Percentiles rank a stretch among this genome's conserved stretches.
Evolutionary conservation across 2,113 vertebrate genomes (phyloP).

Genomic region (Natator depressus): DNA sequence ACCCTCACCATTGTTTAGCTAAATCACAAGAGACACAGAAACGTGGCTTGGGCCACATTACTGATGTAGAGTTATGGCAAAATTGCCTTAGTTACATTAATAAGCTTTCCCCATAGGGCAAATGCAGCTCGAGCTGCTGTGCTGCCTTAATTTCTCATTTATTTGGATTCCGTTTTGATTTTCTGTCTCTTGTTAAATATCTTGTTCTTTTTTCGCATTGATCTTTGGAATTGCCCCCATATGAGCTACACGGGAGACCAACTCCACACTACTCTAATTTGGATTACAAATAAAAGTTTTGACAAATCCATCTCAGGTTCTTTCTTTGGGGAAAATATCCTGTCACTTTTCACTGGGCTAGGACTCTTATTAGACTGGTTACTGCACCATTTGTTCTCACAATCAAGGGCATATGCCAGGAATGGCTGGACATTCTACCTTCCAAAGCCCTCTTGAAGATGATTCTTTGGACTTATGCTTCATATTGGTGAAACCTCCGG

Average conservation of each 20-base stretch:
- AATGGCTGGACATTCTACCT: not conserved
- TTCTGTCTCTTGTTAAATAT: conserved; percentile 60
- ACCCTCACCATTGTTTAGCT: not conserved
- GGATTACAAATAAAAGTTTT: conserved; percentile 22
- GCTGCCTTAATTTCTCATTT: conserved; percentile 49
- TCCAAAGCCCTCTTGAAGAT: not conserved
- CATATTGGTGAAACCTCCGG: not conserved
- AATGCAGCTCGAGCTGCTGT: conserved; percentile 9
- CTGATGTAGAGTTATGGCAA: not conserved
- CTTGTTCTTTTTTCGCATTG: conserved; percentile 45
- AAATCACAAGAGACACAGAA: conserved; percentile 24
- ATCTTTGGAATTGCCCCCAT: conserved; percentile 46
- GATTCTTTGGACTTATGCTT: not conserved
- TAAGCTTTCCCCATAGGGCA: conserved; percentile 34
- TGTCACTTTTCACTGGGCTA: not conserved
- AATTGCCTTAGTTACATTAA: conserved; percentile 8
- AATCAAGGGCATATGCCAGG: not conserved
- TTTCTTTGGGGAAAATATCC: conserved; percentile 4
- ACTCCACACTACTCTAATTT: conserved; percentile 29
- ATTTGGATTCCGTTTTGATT: conserved; percentile 58
- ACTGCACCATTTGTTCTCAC: not conserved
- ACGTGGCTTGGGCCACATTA: not conserved
- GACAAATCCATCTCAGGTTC: not conserved
- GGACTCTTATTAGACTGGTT: not conserved
- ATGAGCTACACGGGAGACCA: conserved; percentile 18